Conservation (phyloP, 2,797 vertebrate species). For the Takifugu ocellatus region DNA sequence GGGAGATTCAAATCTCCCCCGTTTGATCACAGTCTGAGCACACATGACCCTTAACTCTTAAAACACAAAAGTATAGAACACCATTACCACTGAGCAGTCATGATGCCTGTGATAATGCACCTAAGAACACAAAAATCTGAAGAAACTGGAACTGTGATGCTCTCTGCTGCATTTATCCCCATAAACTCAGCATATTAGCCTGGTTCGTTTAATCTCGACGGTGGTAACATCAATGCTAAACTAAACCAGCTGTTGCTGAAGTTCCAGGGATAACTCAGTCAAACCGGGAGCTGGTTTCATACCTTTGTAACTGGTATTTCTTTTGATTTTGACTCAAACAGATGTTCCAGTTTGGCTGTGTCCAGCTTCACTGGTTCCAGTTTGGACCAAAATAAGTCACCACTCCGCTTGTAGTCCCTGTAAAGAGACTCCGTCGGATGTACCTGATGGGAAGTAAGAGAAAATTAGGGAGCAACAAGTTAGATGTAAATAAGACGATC, state of each 20-base stretch:
- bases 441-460: constrained; percentile 63
- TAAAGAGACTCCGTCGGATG: constrained; percentile 85
- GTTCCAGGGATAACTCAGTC: neutral
- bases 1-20: constrained; percentile 4
- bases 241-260: too few species aligned
- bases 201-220: too few species aligned
- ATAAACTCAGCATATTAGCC: too few species aligned
- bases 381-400: constrained; percentile 92
- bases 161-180: too few species aligned
- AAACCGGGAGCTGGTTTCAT: constrained; percentile 31
- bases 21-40: constrained; percentile 31
- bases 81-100: neutral
- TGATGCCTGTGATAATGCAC: too few species aligned
- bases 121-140: too few species aligned
- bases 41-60: constrained; percentile 28
- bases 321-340: constrained; percentile 97
- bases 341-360: constrained; percentile 90
- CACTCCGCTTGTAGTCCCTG: constrained; percentile 80
- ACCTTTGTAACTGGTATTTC: constrained; percentile 95
- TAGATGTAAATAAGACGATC: neutral
- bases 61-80: constrained; percentile 9
- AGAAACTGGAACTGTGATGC: too few species aligned
- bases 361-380: constrained; percentile 93
- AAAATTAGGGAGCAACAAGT: constrained; percentile 20
- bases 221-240: too few species aligned